Percentiles rank a stretch among this genome's conserved stretches.
Conservation (phyloP, 2,888 invertebrate genomes). For the Tethea ocularis region DNA sequence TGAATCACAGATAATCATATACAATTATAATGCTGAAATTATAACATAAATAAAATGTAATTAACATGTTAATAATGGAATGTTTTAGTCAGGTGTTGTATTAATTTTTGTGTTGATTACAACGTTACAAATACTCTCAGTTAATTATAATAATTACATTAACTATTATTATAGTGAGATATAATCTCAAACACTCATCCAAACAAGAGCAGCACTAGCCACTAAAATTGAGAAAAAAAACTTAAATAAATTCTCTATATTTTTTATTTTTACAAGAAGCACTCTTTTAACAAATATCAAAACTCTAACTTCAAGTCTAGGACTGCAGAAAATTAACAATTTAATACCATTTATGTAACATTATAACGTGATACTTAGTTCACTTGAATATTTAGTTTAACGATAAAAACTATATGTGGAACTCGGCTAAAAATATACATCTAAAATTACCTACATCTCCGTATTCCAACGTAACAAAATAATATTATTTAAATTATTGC, state of each 20-base stretch:
- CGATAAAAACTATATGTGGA: background rate
- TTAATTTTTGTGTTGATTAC: conserved; percentile 46
- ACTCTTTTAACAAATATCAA: background rate
- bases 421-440: background rate
- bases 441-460: background rate
- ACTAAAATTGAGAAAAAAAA: conserved; percentile 38
- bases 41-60: conserved; percentile 17
- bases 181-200: conserved; percentile 56
- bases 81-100: conserved; percentile 50
- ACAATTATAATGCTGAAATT: conserved; percentile 13
- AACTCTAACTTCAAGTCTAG: conserved; percentile 17
- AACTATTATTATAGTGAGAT: conserved; percentile 42
- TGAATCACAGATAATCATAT: too few relatives aligned
- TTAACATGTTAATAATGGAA: conserved; percentile 50
- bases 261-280: background rate
- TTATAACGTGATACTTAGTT: background rate
- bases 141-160: conserved; percentile 22
- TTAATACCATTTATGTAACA: conserved; percentile 14
- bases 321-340: conserved; percentile 36
- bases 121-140: conserved; percentile 61
- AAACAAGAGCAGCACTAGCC: conserved; percentile 61
- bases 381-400: background rate
- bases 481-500: background rate
- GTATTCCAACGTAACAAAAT: background rate
- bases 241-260: conserved; percentile 27